Base-by-base conservation (phyloP, 1,140 invertebrate genomes). In the Stegodyphus dumicola region DNA sequence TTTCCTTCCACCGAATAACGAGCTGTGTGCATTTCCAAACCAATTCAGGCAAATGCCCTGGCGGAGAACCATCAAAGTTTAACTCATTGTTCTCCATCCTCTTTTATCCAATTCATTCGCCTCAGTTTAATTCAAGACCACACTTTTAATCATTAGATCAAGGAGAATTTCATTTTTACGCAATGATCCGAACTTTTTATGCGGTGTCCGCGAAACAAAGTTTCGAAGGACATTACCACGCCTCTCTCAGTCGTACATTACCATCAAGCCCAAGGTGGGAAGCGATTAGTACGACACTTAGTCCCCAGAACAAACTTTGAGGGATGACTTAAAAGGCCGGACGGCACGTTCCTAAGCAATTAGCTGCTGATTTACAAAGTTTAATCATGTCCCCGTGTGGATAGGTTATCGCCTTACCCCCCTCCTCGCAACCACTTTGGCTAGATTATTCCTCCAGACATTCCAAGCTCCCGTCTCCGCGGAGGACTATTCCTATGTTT, bases 361-460 rank as follows among this genome's bases (percentile, higher is more conserved):
- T 86, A 86, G 84, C 84, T n/a, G 84, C 84, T 86, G 84, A 86
- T 86, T 86, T 86, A 86, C 84, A 86, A 86, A 86, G 71, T 86
- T 86, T 86, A 86, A 86, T 86, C 84, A 86, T 86, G 75, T 77
- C 84, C 52, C 67, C 67, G 18, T 33, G 64, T 7, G 71, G 51
- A 48, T 49, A 7, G 60, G 64, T 49, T 66, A 2, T 54, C 49
- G 49, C 51, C 10, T 33, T 48, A 11, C 53, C 17, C 65, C 7
- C 54, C 69, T 48, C 33, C 75, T 9, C 60, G 1, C 33, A 33
- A 33, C 33, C 33, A 33, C 33, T 33, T 33, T 33, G 33, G 33
- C 33, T 33, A 33, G 78, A 80, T 80, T 80, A 80, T 73, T 80
- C 71, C 71, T 66, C 49, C 70, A 83, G 70, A 83, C 71, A 74